Evolutionary conservation across 2,888 invertebrate genomes (phyloP).

Genomic region (Orchestes rusci): DNA sequence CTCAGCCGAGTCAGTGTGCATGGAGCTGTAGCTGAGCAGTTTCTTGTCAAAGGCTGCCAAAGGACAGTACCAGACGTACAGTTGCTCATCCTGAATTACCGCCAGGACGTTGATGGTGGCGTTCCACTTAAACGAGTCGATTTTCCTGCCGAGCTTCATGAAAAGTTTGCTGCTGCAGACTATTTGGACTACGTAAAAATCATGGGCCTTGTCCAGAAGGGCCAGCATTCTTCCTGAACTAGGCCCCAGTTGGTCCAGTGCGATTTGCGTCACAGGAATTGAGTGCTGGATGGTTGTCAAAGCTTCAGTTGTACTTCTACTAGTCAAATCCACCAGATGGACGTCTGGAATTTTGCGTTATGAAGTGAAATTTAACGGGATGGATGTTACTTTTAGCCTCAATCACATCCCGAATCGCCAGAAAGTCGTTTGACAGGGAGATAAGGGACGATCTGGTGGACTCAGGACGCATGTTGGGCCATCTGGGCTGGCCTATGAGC

Average conservation of each 20-base stretch:
- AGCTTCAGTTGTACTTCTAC: slow-evolving; percentile 63
- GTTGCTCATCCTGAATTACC: slow-evolving; percentile 68
- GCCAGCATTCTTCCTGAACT: slow-evolving; percentile 75
- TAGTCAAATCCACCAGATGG: slow-evolving; percentile 75
- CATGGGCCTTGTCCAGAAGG: slow-evolving; percentile 81
- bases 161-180: slow-evolving; percentile 58
- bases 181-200: slow-evolving; percentile 74
- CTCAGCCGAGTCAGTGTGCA: slow-evolving; percentile 55
- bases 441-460: slow-evolving; percentile 67
- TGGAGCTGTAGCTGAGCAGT: slow-evolving; percentile 56
- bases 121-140: slow-evolving; percentile 59
- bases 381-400: slow-evolving; percentile 66
- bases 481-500: slow-evolving; percentile 74
- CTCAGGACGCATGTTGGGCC: slow-evolving; percentile 79
- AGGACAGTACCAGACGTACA: slow-evolving; percentile 79
- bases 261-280: slow-evolving; percentile 72
- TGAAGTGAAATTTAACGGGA: not conserved
- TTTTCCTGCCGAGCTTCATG: slow-evolving; percentile 61
- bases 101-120: slow-evolving; percentile 71
- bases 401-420: slow-evolving; percentile 77
- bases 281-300: slow-evolving; percentile 69
- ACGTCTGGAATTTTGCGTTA: slow-evolving; percentile 65
- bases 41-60: slow-evolving; percentile 65
- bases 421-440: slow-evolving; percentile 77
- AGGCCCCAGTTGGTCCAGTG: slow-evolving; percentile 78